These are phyloP conservation scores for Lasioglossum lativentre DNA, from an alignment of 2,888 invertebrate genomes.

Conservation along the genomic window DNA sequence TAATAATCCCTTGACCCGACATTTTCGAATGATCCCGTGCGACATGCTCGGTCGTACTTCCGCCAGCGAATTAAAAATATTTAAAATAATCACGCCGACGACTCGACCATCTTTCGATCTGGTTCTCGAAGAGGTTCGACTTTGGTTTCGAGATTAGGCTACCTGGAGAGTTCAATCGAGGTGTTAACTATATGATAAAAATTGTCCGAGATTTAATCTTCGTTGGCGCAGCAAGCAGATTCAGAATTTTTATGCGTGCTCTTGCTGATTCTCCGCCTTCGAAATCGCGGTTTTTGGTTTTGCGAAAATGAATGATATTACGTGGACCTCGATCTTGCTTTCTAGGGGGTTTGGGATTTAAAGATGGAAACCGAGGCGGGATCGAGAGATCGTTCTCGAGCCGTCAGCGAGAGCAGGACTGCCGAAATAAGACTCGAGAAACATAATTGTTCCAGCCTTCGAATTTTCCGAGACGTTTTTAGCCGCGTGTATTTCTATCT, in stretches of 20 bases:
- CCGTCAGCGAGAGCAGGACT: conserved; percentile 56
- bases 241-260: not conserved
- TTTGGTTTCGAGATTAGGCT: not conserved
- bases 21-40: conserved; percentile 39
- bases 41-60: conserved; percentile 62
- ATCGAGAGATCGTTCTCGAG: conserved; percentile 2
- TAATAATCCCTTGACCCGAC: not conserved
- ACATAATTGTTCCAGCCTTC: conserved; percentile 73
- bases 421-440: conserved; percentile 76
- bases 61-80: conserved; percentile 16
- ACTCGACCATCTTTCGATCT: conserved; percentile 5
- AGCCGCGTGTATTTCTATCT: conserved; percentile 42
- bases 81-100: not conserved
- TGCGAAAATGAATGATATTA: not conserved
- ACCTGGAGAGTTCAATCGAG: conserved; percentile 12
- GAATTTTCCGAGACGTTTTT: conserved; percentile 50
- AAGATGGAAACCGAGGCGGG: not conserved
- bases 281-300: conserved; percentile 36
- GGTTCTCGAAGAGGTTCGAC: not conserved
- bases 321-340: conserved; percentile 35
- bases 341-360: not conserved
- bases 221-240: conserved; percentile 30
- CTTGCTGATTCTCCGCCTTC: conserved; percentile 24
- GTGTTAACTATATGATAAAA: conserved; percentile 5
- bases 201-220: not conserved